Evolutionary conservation across 2,797 vertebrate species (phyloP), one percentile per base, ranked within the genome.

Genomic region (Limnodromus scolopaceus): DNA sequence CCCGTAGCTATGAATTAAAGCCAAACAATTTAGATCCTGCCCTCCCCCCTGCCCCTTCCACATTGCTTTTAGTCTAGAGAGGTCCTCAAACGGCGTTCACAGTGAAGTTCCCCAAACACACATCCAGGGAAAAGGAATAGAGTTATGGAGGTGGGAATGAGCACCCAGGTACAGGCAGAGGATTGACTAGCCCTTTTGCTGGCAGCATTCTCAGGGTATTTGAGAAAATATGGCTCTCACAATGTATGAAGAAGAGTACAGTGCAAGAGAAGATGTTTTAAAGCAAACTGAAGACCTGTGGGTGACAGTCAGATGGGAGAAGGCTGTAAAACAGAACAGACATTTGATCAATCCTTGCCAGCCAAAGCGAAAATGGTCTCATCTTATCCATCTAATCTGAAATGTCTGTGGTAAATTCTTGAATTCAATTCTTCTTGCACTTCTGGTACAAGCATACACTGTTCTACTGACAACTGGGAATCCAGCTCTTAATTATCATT

Each of bases 401-500:
- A 48, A 79, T 0, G 11, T 20, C 53, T 9, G 9, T 5, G 28
- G 58, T 41, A 39, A 93, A 84, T 43, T 65, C 69, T 57, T 46
- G 61, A 39, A 19, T 7, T 69, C 77, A 43, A 45, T 70, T 76
- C 57, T 57, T 78, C 76, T 51, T 66, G 51, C 57, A 38, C 32
- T 55, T 22, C 48, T 70, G 55, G 54, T 34, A 78, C 30, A 32
- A 4, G 58, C 9, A 0, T 32, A 22, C 24, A 5, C 32, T 32
- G 48, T 41, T 88, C 51, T 78, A 22, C 72, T 74, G 77, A 66
- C 94, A 94, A 43, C 15, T 65, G 81, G 75, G 84, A 94, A 83
- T 65, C 48, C 63, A 88, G 74, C 55, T 84, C 92, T 72, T 72
- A 48, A 95, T 96, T 93, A 89, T 51, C 75, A 95, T 93, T 95